These are phyloP conservation scores for Noctuana brunneofusca DNA, from an alignment of 2,888 invertebrate species.

Conservation along the genomic window DNA sequence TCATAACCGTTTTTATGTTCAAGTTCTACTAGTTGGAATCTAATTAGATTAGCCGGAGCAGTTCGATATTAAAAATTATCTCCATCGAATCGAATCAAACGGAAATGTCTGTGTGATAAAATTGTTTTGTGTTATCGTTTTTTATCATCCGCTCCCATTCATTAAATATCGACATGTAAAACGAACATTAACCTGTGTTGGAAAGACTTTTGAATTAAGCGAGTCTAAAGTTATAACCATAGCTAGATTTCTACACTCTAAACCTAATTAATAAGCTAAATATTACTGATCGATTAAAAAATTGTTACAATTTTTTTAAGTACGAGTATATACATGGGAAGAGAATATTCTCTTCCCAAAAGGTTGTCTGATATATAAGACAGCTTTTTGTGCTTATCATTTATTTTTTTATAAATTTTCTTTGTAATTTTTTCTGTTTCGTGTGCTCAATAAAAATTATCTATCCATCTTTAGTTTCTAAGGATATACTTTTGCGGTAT, in stretches of 20 bases:
- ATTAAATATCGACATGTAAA: conserved; percentile 18
- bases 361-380: too few relatives aligned
- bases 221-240: background rate
- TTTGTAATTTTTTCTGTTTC: too few relatives aligned
- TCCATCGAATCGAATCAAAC: conserved; percentile 53
- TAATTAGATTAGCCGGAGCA: conserved; percentile 64
- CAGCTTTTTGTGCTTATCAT: too few relatives aligned
- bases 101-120: conserved; percentile 71
- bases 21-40: conserved; percentile 59
- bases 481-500: background rate
- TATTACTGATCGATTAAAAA: background rate
- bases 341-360: too few relatives aligned
- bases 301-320: too few relatives aligned
- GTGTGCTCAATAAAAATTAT: too few relatives aligned
- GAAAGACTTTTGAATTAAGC: conserved; percentile 10
- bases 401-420: too few relatives aligned
- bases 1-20: conserved; percentile 63
- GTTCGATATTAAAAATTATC: conserved; percentile 64
- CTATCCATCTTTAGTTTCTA: too few relatives aligned
- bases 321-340: too few relatives aligned
- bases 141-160: conserved; percentile 67
- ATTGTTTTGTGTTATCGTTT: conserved; percentile 54
- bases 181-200: conserved; percentile 16
- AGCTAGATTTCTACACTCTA: background rate
- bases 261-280: background rate